These are phyloP conservation scores for Periophthalmus modestus DNA, from an alignment of 2,113 vertebrate genomes.

Conservation along the genomic window DNA sequence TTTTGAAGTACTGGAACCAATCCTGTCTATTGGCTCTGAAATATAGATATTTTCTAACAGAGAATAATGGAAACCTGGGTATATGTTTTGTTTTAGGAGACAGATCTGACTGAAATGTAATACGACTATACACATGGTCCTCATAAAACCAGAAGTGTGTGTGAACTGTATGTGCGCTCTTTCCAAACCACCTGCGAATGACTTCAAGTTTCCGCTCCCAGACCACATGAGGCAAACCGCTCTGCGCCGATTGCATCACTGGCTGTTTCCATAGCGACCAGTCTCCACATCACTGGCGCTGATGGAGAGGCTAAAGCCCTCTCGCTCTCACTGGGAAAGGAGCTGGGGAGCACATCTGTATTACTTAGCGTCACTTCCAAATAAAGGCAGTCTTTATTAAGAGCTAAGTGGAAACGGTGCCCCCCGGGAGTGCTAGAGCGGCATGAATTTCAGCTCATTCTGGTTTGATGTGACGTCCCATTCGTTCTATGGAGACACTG, in stretches of 20 bases:
- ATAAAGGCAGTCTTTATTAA: conserved; percentile 66
- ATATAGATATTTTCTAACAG: neutral
- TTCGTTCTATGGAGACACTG: conserved; percentile 41
- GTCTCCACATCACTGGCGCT: conserved; percentile 52
- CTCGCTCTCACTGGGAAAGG: conserved; percentile 41
- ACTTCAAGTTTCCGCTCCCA: conserved; percentile 49
- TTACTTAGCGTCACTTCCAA: conserved; percentile 64
- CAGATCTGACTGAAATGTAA: neutral
- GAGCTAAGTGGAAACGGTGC: conserved; percentile 58
- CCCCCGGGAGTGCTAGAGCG: conserved; percentile 53
- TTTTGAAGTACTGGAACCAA: neutral
- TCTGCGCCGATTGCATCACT: conserved; percentile 58
- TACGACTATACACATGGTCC: neutral
- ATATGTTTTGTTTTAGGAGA: neutral
- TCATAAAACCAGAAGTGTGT: conserved; percentile 18
- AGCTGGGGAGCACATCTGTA: conserved; percentile 57
- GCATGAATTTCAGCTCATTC: conserved; percentile 68
- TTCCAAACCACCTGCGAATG: conserved; percentile 45
- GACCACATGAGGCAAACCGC: conserved; percentile 41
- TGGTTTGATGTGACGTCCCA: conserved; percentile 55
- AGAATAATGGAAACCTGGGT: neutral
- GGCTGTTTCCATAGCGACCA: conserved; percentile 72
- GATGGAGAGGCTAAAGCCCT: conserved; percentile 58
- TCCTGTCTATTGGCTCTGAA: neutral
- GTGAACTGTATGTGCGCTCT: neutral